Evolutionary conservation across 2,113 vertebrate genomes (phyloP).

Genomic region (Aptenodytes patagonicus): DNA sequence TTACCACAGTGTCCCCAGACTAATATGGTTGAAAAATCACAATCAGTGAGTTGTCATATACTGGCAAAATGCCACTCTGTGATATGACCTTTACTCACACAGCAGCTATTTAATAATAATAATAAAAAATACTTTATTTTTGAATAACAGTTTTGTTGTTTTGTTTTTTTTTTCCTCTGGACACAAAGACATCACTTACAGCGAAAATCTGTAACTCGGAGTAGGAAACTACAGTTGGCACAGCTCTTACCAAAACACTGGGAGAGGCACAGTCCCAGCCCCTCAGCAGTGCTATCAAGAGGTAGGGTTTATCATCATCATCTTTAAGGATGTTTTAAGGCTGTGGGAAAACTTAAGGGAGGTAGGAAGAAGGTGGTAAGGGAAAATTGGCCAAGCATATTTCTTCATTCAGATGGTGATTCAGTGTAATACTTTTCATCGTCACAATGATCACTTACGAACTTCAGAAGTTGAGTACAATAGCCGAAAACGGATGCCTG

Average conservation of each 20-base stretch:
- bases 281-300: neutral
- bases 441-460: neutral
- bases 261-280: neutral
- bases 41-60: conserved; percentile 71
- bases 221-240: neutral
- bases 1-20: conserved; percentile 75
- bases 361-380: neutral
- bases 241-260: neutral
- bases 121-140: conserved; percentile 50
- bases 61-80: conserved; percentile 74
- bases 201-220: neutral
- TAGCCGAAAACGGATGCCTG: neutral
- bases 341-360: neutral
- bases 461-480: neutral
- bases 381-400: neutral
- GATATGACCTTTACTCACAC: conserved; percentile 71
- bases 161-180: neutral
- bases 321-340: neutral
- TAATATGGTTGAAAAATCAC: conserved; percentile 78
- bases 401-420: neutral
- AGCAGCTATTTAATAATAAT: conserved; percentile 59
- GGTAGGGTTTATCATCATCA: neutral
- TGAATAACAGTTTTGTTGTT: neutral
- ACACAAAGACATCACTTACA: conserved; percentile 3
- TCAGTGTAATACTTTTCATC: neutral